A percentile compares a stretch with the other conserved stretches of the same genome.
phyloP scores from a whole-genome alignment of 2,888 invertebrate species.

The Octodonta nipae region DNA sequence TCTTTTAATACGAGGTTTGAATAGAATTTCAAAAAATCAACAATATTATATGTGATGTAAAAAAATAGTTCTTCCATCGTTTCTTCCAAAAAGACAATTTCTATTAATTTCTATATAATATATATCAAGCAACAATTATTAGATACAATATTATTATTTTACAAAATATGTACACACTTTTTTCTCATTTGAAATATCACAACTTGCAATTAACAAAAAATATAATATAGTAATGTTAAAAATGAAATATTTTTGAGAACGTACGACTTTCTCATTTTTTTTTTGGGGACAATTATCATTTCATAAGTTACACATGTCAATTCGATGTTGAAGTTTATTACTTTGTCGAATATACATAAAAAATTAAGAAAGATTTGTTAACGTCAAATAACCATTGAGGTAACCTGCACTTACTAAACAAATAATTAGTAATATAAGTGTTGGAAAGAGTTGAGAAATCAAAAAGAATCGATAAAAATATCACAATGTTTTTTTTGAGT shows the following conservation, averaged over 20 bases:
- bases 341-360: too few species aligned
- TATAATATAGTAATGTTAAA: too few species aligned
- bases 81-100: too few species aligned
- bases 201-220: conserved; percentile 11
- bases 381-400: conserved; percentile 20
- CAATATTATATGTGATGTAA: conserved; percentile 16
- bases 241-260: too few species aligned
- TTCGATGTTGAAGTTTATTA: too few species aligned
- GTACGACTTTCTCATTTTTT: conserved; percentile 6
- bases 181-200: conserved; percentile 15
- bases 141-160: conserved; percentile 10
- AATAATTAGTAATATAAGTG: conserved; percentile 23
- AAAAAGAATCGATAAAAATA: conserved; percentile 5
- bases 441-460: too few species aligned
- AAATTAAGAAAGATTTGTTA: conserved; percentile 13
- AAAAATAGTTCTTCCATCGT: conserved; percentile 14
- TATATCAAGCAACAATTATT: conserved; percentile 9
- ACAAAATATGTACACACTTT: conserved; percentile 13
- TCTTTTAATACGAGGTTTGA: conserved; percentile 5
- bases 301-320: too few species aligned
- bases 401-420: conserved; percentile 27
- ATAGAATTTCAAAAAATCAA: conserved; percentile 12
- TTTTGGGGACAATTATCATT: too few species aligned
- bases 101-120: conserved; percentile 10
- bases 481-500: too few species aligned